Conservation (phyloP, 2,888 invertebrate species). For the Drosophila multiciliata region DNA sequence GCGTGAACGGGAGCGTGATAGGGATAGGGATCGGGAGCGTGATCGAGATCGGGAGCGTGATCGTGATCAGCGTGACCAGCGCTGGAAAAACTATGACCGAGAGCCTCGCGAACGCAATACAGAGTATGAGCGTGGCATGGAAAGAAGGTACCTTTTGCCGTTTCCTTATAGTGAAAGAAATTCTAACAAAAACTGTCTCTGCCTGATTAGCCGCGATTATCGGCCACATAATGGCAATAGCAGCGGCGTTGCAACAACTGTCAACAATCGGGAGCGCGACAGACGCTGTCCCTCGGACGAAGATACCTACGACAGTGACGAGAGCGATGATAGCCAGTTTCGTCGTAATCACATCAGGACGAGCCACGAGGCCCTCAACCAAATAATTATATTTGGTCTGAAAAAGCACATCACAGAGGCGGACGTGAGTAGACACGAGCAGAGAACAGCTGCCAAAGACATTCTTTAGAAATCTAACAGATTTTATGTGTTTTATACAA, state of each 20-base stretch:
- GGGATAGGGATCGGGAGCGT: conserved; percentile 42
- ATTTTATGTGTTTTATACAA: neutral
- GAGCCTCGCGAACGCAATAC: conserved; percentile 56
- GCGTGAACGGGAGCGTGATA: conserved; percentile 50
- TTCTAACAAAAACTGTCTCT: neutral
- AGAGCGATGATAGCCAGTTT: conserved; percentile 85
- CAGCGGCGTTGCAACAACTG: conserved; percentile 36
- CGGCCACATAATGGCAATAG: conserved; percentile 55
- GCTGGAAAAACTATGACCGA: conserved; percentile 64
- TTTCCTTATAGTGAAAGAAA: too few relatives aligned
- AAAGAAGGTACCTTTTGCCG: conserved; percentile 51
- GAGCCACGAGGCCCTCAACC: conserved; percentile 87
- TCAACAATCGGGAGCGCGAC: conserved; percentile 58
- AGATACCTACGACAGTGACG: conserved; percentile 82
- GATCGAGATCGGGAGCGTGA: conserved; percentile 58
- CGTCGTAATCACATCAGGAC: conserved; percentile 85
- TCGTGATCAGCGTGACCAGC: conserved; percentile 61
- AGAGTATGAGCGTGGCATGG: conserved; percentile 57
- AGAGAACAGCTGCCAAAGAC: neutral
- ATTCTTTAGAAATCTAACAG: conserved; percentile 21
- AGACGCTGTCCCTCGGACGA: conserved; percentile 78
- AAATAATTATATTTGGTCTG: conserved; percentile 91
- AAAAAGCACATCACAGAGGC: conserved; percentile 91
- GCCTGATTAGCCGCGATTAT: conserved; percentile 54
- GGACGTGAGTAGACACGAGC: conserved; percentile 87